Percentiles rank a stretch among this genome's conserved stretches.
Evolutionary conservation across 1,140 invertebrate species (phyloP).

Genomic region (Apolygus lucorum): DNA sequence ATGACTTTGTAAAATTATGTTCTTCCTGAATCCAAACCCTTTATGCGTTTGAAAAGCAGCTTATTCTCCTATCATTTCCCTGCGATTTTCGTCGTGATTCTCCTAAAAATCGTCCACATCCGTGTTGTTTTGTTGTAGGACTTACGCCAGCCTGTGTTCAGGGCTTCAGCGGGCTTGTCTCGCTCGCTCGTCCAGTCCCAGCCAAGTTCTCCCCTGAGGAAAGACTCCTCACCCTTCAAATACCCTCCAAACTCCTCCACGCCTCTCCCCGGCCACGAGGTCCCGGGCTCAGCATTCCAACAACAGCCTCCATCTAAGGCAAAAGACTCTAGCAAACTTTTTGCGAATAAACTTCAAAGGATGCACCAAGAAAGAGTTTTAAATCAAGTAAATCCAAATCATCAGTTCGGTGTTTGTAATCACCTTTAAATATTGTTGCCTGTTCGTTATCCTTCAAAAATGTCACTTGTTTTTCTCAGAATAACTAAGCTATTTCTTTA

Average conservation of each 20-base stretch:
- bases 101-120: too few relatives aligned
- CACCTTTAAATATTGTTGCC: too few relatives aligned
- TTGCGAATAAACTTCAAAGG: slow-evolving; percentile 10
- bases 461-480: too few relatives aligned
- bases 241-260: slow-evolving; percentile 36
- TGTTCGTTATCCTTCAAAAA: too few relatives aligned
- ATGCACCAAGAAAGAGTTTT: slow-evolving; percentile 9
- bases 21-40: too few relatives aligned
- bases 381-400: slow-evolving; percentile 9
- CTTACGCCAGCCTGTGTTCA: slow-evolving; percentile 39
- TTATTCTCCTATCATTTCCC: too few relatives aligned
- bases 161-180: slow-evolving; percentile 46
- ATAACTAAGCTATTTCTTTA: too few relatives aligned
- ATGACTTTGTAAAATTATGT: too few relatives aligned
- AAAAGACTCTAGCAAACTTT: slow-evolving; percentile 9
- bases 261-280: background rate
- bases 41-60: too few relatives aligned
- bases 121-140: slow-evolving; percentile 40
- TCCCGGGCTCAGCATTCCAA: slow-evolving; percentile 25
- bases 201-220: slow-evolving; percentile 56
- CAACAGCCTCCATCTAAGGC: slow-evolving; percentile 12
- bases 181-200: slow-evolving; percentile 52
- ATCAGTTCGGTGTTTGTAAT: too few relatives aligned
- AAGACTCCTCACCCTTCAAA: slow-evolving; percentile 49
- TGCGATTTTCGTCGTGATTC: too few relatives aligned